Conservation (phyloP, 2,113 vertebrate genomes). For the Eupsittula cactorum region DNA sequence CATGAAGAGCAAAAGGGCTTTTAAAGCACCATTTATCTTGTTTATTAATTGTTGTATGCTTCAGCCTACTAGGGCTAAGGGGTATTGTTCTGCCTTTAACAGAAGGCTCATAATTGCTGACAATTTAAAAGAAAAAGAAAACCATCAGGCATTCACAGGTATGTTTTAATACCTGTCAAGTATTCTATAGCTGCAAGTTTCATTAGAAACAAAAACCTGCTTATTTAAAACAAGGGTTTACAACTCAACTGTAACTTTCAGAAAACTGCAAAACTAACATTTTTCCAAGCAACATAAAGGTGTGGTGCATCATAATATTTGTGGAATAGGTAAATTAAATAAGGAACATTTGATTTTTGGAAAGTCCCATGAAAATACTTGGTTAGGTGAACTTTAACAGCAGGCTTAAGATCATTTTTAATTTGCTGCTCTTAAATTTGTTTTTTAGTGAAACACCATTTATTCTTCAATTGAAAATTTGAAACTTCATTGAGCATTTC, state of each 20-base stretch:
- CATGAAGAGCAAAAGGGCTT: slow-evolving; percentile 11
- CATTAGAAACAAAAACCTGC: background rate
- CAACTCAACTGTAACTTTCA: background rate
- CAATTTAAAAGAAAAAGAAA: background rate
- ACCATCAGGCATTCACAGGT: background rate
- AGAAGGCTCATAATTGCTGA: background rate
- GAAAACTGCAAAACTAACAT: background rate
- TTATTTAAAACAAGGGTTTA: slow-evolving; percentile 2
- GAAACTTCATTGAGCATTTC: background rate
- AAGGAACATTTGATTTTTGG: background rate
- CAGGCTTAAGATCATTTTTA: background rate
- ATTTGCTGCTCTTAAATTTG: background rate
- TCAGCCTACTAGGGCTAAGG: background rate
- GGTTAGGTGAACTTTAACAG: background rate
- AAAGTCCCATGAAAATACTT: background rate
- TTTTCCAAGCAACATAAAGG: background rate
- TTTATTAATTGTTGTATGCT: background rate
- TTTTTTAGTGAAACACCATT: background rate
- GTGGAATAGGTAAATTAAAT: background rate
- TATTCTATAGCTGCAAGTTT: background rate
- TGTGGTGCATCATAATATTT: background rate
- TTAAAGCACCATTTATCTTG: slow-evolving; percentile 16
- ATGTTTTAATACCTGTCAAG: background rate
- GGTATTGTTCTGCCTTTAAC: slow-evolving; percentile 24
- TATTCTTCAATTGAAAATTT: background rate